phyloP scores from a whole-genome alignment of 2,113 vertebrate genomes.

The Acrocephalus arundinaceus region DNA sequence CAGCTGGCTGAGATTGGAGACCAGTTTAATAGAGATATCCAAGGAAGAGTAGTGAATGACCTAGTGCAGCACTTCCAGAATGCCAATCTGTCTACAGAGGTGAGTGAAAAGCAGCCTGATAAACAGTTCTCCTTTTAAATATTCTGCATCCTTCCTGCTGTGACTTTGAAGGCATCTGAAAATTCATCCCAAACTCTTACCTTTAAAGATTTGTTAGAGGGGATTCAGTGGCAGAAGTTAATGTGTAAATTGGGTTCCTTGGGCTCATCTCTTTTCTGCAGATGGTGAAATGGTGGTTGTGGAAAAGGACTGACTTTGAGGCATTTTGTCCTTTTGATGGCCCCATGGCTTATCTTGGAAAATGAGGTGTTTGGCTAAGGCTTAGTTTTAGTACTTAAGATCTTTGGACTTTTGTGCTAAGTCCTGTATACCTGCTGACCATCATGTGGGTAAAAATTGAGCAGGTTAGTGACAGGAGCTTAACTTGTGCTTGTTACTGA shows the following conservation, averaged over 20 bases:
- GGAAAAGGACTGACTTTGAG: background rate
- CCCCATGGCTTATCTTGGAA: background rate
- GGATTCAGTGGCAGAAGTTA: background rate
- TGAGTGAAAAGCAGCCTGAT: constrained; percentile 18
- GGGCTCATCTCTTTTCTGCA: background rate
- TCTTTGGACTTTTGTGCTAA: background rate
- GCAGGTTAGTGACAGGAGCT: background rate
- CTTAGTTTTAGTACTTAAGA: background rate
- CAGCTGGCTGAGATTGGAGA: constrained; percentile 73
- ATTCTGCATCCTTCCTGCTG: background rate
- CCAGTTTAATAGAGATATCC: constrained; percentile 56
- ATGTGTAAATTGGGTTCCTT: background rate
- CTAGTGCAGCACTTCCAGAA: constrained; percentile 51
- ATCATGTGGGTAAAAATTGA: background rate
- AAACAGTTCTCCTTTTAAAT: background rate
- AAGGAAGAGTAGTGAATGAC: constrained; percentile 12
- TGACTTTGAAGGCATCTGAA: background rate
- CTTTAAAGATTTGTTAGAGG: background rate
- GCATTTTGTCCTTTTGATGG: background rate
- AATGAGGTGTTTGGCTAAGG: background rate
- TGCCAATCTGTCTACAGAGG: constrained; percentile 35
- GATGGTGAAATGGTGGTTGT: background rate
- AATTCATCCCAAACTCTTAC: background rate
- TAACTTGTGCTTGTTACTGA: background rate
- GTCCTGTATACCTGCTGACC: background rate